Conservation (phyloP, 1,140 invertebrate species). For the Vanessa tameamea region DNA sequence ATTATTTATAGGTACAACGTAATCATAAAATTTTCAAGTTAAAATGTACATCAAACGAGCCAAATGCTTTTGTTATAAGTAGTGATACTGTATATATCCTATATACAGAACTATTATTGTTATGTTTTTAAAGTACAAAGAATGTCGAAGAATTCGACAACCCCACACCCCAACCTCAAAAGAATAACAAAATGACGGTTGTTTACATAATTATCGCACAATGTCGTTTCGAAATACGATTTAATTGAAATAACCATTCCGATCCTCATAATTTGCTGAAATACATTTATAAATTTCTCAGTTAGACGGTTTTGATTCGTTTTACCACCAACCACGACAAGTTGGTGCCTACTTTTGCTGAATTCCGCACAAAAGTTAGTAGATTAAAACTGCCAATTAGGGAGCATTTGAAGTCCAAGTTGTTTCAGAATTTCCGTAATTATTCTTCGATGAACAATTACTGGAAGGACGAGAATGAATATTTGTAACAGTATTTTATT, state of each 20-base stretch:
- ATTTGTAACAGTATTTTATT: slow-evolving; percentile 57
- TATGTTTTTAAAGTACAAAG: neutral
- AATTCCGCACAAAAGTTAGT: slow-evolving; percentile 77
- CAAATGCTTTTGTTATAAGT: too few relatives aligned
- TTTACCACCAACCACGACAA: slow-evolving; percentile 73
- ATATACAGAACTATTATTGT: neutral
- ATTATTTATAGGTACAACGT: neutral
- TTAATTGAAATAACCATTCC: slow-evolving; percentile 56
- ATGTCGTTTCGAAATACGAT: slow-evolving; percentile 34
- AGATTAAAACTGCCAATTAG: slow-evolving; percentile 80
- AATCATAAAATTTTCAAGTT: neutral
- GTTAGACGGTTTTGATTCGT: slow-evolving; percentile 72
- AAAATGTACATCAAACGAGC: neutral
- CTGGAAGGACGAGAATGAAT: slow-evolving; percentile 56
- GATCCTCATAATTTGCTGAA: slow-evolving; percentile 64
- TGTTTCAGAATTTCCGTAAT: slow-evolving; percentile 78
- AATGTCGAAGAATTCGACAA: slow-evolving; percentile 4
- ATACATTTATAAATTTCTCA: slow-evolving; percentile 74
- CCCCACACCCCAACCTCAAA: slow-evolving; percentile 18
- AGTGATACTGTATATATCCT: too few relatives aligned
- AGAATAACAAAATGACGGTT: slow-evolving; percentile 43
- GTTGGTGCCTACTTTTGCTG: slow-evolving; percentile 73
- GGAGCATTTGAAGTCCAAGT: slow-evolving; percentile 77
- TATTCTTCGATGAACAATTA: slow-evolving; percentile 76
- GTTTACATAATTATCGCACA: slow-evolving; percentile 40